These are phyloP conservation scores for Gnathonemus longibarbis DNA, from an alignment of 2,113 vertebrate genomes.

Conservation along the genomic window DNA sequence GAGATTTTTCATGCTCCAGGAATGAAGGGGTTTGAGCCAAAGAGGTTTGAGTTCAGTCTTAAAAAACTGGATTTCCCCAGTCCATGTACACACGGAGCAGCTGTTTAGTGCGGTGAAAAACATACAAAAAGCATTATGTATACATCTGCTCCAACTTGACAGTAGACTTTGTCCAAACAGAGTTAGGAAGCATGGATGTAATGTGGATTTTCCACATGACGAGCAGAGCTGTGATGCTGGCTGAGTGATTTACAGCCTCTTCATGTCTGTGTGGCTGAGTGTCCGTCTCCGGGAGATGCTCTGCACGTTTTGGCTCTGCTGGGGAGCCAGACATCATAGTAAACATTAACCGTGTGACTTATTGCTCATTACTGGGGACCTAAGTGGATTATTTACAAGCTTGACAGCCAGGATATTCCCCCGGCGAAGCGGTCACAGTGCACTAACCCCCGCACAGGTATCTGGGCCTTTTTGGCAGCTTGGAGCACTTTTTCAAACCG, in stretches of 20 bases:
- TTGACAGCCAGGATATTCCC: neutral
- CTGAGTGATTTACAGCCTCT: conserved; percentile 29
- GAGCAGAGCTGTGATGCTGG: conserved; percentile 26
- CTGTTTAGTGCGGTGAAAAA: neutral
- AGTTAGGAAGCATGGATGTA: neutral
- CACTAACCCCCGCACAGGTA: conserved; percentile 83
- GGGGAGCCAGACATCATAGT: neutral
- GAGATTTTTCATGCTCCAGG: neutral
- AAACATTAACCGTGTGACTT: conserved; percentile 12
- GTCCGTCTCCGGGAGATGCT: conserved; percentile 43
- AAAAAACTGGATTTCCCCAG: neutral
- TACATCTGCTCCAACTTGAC: neutral
- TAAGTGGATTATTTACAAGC: neutral
- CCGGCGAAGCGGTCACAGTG: neutral
- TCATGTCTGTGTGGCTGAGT: conserved; percentile 34
- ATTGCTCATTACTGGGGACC: neutral
- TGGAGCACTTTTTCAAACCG: conserved; percentile 77
- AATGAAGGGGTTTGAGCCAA: neutral
- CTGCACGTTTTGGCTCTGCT: conserved; percentile 16
- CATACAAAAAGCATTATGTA: neutral
- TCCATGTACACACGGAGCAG: neutral
- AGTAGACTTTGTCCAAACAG: neutral
- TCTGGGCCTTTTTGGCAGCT: conserved; percentile 67
- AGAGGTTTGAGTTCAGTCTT: neutral
- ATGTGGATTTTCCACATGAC: conserved; percentile 21